Evolutionary conservation across 1,140 invertebrate genomes (phyloP).

Genomic region (Phymorhynchus buccinoides): DNA sequence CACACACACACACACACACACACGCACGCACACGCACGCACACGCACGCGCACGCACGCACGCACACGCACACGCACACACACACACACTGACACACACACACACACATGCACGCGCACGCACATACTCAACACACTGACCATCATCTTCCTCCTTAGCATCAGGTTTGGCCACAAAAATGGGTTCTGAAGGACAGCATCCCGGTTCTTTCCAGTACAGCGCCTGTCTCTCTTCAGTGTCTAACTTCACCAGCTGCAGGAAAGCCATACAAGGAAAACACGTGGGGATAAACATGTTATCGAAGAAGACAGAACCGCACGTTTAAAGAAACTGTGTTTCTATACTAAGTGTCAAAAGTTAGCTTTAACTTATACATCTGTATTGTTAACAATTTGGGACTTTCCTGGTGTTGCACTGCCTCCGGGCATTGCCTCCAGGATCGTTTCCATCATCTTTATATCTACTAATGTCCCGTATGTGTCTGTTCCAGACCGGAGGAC

Average conservation of each 20-base stretch:
- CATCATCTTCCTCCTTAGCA: constrained; percentile 29
- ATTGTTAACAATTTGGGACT: too few species aligned
- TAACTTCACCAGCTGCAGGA: constrained; percentile 22
- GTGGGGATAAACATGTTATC: background rate
- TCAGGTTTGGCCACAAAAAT: constrained; percentile 28
- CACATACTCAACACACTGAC: constrained; percentile 10
- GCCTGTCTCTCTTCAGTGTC: background rate
- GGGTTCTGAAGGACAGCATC: constrained; percentile 19
- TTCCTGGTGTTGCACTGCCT: too few species aligned
- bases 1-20: too few species aligned
- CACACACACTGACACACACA: background rate
- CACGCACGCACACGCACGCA: background rate
- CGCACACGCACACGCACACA: background rate
- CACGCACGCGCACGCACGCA: background rate
- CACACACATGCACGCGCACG: background rate
- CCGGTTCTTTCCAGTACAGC: constrained; percentile 19
- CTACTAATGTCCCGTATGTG: too few species aligned
- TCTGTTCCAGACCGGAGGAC: too few species aligned
- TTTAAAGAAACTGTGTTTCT: too few species aligned
- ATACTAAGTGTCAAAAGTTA: too few species aligned
- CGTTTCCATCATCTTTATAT: too few species aligned
- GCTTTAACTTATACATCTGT: too few species aligned
- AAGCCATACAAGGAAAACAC: background rate
- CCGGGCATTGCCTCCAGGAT: too few species aligned
- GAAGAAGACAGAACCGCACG: background rate